Percentiles rank a stretch among this genome's conserved stretches.
Conservation (phyloP, 2,888 invertebrate genomes). For the Rhamnusium bicolor region DNA sequence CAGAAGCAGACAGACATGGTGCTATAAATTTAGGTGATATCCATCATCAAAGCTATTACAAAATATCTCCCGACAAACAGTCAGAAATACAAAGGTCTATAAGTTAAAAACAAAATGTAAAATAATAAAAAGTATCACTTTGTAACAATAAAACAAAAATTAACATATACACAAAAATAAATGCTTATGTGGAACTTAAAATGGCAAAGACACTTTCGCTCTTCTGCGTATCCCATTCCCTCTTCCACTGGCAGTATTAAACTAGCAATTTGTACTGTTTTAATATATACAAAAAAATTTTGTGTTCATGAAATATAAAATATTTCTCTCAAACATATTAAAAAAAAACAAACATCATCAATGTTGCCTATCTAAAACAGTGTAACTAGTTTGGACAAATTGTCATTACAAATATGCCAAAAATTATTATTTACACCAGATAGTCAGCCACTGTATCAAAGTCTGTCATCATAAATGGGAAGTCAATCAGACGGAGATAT, state of each 20-base stretch:
- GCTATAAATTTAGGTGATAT: slow-evolving; percentile 56
- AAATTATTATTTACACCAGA: too few species aligned
- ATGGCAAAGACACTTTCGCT: background rate
- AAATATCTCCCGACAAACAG: slow-evolving; percentile 55
- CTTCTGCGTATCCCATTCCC: background rate
- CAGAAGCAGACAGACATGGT: slow-evolving; percentile 61
- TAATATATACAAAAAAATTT: background rate
- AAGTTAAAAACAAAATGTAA: slow-evolving; percentile 67
- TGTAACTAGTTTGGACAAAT: too few species aligned
- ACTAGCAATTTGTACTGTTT: background rate
- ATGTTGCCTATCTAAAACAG: background rate
- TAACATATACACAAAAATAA: slow-evolving; percentile 66
- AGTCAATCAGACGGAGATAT: too few species aligned
- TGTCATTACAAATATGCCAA: too few species aligned
- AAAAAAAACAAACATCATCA: background rate
- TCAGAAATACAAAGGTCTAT: slow-evolving; percentile 58
- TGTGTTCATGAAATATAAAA: background rate
- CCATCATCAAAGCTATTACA: slow-evolving; percentile 58
- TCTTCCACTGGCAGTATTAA: background rate
- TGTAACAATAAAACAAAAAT: slow-evolving; percentile 68
- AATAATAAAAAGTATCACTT: slow-evolving; percentile 69
- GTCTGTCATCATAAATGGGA: too few species aligned
- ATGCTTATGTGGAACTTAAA: slow-evolving; percentile 56
- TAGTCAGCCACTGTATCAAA: too few species aligned
- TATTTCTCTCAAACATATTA: background rate